Evolutionary conservation across 2,888 invertebrate genomes (phyloP).

Genomic region (Keiferia lycopersicella): DNA sequence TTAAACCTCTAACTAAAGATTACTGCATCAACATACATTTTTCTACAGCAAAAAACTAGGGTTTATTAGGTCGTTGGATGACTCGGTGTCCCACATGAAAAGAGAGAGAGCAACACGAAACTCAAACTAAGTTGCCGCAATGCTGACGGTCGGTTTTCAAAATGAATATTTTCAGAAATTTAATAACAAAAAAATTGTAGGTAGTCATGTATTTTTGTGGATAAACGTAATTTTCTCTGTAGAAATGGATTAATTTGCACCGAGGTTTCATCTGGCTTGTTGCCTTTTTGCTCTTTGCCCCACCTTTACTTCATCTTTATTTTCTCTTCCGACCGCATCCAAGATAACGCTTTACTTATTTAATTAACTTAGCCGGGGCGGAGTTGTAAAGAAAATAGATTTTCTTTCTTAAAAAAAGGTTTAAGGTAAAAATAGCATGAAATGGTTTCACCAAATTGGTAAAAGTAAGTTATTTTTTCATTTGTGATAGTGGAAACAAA

Average conservation of each 20-base stretch:
- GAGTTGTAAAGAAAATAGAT: background rate
- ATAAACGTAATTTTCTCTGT: slow-evolving; percentile 15
- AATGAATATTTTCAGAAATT: slow-evolving; percentile 36
- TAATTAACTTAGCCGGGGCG: slow-evolving; percentile 10
- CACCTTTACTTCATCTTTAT: background rate
- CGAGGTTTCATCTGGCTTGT: slow-evolving; percentile 1
- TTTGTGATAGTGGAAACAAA: background rate
- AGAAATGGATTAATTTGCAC: slow-evolving; percentile 9
- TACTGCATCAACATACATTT: no score
- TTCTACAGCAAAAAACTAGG: no score
- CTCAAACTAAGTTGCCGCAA: background rate
- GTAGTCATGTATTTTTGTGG: slow-evolving; percentile 31
- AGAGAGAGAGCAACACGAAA: no score
- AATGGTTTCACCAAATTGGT: no score
- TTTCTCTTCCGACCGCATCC: slow-evolving; percentile 7
- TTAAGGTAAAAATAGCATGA: no score
- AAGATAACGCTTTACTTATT: slow-evolving; percentile 12
- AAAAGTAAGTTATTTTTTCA: background rate
- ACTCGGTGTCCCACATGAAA: no score
- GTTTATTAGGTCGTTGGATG: no score
- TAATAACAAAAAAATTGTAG: slow-evolving; percentile 34
- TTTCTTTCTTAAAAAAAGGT: no score
- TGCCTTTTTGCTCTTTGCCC: slow-evolving; percentile 4
- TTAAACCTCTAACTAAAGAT: no score
- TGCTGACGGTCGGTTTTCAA: slow-evolving; percentile 27